Evolutionary conservation across 2,113 vertebrate species (phyloP), one percentile per base, ranked within the genome.

Genomic region (Glareola pratincola): DNA sequence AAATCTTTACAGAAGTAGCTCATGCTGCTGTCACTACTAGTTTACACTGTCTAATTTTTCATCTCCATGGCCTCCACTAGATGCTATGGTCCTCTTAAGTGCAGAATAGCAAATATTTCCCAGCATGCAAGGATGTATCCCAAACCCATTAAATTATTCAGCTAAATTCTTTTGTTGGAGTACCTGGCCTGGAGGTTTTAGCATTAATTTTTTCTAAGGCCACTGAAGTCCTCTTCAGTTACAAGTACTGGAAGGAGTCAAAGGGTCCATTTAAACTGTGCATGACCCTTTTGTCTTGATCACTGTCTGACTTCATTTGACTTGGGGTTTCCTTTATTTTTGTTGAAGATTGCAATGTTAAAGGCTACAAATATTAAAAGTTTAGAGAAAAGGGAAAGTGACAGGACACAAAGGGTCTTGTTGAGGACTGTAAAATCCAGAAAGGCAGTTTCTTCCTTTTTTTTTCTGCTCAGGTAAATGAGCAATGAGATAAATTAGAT

Each of bases 211-310:
- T 78, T 83, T 41, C 30, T 67, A 27, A 84, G 66, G n/a, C 74
- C 78, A 81, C 69, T 57, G 39, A 88, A 89, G 63, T 39, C 69
- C 59, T 94, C 47, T 85, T 92, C 76, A 62, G 73, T 64, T 93
- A 56, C 75, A 68, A 51, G 39, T 39, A 22, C 66, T 84, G 78
- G 66, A 95, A 94, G 57, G 59, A 95, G 76, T 20, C 37, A 63
- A 32, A 60, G 14, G 60, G 24, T 60, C 29, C 71, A 34, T 92
- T 88, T 90, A 74, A 94, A 96, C 41, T 83, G 76, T 47, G 36
- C 20, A 27, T 92, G 78, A 92, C 67, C 71, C 21, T 94, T 94
- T 88, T 88, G 86, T 85, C 85, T 92, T 80, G 67, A 59, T 83
- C 41, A 41, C 59, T 69, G 48, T 75, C 88, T 85, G 83, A 67